phyloP scores from a whole-genome alignment of 2,113 vertebrate species.

The Dermatemys mawii region DNA sequence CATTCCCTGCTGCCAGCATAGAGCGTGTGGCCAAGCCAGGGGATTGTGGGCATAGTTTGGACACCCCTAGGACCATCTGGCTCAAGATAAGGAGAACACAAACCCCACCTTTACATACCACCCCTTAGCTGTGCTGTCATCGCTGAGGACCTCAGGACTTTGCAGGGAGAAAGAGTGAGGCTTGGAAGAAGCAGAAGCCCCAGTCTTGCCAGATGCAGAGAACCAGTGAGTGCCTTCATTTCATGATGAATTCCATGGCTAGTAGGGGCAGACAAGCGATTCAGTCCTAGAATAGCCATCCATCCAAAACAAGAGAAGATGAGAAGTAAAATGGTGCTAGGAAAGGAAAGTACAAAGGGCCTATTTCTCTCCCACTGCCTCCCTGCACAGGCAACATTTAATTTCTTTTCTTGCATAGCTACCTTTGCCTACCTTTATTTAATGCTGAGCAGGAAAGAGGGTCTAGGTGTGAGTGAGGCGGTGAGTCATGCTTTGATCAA shows the following conservation, averaged over 20 bases:
- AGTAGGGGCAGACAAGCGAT: neutral
- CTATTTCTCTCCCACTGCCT: constrained; percentile 33
- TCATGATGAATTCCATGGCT: neutral
- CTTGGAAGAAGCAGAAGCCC: neutral
- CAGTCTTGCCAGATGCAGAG: neutral
- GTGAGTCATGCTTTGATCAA: constrained; percentile 53
- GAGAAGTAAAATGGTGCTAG: neutral
- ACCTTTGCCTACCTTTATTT: constrained; percentile 45
- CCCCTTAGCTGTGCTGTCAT: neutral
- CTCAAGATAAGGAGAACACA: neutral
- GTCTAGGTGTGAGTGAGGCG: constrained; percentile 47
- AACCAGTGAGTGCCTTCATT: neutral
- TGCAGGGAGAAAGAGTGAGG: neutral
- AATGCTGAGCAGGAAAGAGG: constrained; percentile 40
- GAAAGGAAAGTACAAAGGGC: constrained; percentile 44
- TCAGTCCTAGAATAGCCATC: constrained; percentile 3
- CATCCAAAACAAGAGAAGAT: constrained; percentile 31
- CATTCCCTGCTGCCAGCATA: neutral
- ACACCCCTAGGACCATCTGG: too few species aligned
- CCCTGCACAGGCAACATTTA: neutral
- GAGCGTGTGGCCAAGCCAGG: neutral
- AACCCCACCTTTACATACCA: neutral
- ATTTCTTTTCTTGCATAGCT: constrained; percentile 31
- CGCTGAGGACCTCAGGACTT: neutral
- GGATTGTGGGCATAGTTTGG: too few species aligned